Conservation (phyloP, 2,888 invertebrate species). For the Xylocampa areola region DNA sequence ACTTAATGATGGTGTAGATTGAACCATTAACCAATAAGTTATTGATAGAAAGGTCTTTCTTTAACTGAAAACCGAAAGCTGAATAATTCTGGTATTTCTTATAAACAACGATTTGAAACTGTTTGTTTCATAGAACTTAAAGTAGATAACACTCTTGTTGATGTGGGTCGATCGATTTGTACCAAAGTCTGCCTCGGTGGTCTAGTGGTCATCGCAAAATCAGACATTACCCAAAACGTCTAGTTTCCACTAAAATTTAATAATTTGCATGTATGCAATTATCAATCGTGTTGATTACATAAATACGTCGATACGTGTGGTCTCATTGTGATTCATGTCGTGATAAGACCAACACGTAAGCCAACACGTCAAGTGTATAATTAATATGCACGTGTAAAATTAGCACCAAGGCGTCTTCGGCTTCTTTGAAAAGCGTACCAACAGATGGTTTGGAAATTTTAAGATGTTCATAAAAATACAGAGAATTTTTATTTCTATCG, state of each 20-base stretch:
- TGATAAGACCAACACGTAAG: conserved; percentile 19
- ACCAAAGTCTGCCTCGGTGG: no score
- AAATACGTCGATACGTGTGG: conserved; percentile 39
- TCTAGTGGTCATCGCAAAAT: no score
- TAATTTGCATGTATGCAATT: not conserved
- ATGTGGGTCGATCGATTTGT: conserved; percentile 21
- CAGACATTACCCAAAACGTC: not conserved
- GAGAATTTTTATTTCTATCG: no score
- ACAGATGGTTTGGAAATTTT: not conserved
- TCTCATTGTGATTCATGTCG: conserved; percentile 44
- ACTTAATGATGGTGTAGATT: no score
- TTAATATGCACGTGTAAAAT: conserved; percentile 11
- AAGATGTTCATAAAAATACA: no score
- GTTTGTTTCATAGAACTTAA: not conserved
- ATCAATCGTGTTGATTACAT: conserved; percentile 7
- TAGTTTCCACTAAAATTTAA: not conserved
- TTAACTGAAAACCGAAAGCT: no score
- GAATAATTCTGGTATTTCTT: no score
- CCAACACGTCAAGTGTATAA: conserved; percentile 16
- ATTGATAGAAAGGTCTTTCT: no score
- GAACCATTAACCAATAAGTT: no score
- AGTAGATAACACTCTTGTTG: no score
- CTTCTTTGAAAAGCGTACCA: not conserved
- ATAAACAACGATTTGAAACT: no score
- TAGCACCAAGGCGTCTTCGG: conserved; percentile 12